These are phyloP conservation scores for Caranx ignobilis DNA, from an alignment of 2,113 vertebrate species.

Conservation along the genomic window DNA sequence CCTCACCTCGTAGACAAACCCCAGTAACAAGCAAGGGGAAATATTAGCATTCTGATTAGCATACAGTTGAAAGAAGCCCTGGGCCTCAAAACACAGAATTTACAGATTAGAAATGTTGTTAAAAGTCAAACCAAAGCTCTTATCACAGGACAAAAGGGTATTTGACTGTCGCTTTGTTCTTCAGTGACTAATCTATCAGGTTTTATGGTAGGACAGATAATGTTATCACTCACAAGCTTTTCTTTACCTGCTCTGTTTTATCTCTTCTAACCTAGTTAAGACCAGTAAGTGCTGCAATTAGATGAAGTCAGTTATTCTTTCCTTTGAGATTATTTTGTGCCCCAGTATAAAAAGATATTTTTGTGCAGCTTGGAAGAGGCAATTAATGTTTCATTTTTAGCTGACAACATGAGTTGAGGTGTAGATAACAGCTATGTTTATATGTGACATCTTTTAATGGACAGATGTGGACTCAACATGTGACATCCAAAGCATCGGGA, in stretches of 20 bases:
- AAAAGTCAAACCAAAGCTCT: conserved; percentile 58
- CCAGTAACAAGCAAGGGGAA: conserved; percentile 27
- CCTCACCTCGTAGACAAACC: conserved; percentile 22
- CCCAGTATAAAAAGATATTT: background rate
- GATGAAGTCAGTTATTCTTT: background rate
- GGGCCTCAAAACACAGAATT: conserved; percentile 60
- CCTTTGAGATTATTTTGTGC: conserved; percentile 3
- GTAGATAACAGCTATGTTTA: background rate
- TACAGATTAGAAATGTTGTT: conserved; percentile 63
- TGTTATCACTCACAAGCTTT: conserved; percentile 72
- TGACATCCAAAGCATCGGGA: too few species aligned
- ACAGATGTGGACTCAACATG: background rate
- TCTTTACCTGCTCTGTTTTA: conserved; percentile 54
- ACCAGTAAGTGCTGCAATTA: conserved; percentile 32
- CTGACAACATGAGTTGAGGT: background rate
- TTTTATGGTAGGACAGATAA: conserved; percentile 77
- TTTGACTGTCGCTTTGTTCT: conserved; percentile 76
- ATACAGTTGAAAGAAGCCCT: conserved; percentile 70
- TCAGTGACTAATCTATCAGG: conserved; percentile 75
- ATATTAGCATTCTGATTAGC: conserved; percentile 61
- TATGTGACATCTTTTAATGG: background rate
- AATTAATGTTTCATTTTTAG: background rate
- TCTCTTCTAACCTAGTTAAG: conserved; percentile 53
- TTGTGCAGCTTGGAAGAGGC: background rate
- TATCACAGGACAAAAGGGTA: conserved; percentile 66